Evolutionary conservation across 2,888 invertebrate genomes (phyloP), one percentile per base, ranked within the genome.

Genomic region (Phymatocera aterrima): DNA sequence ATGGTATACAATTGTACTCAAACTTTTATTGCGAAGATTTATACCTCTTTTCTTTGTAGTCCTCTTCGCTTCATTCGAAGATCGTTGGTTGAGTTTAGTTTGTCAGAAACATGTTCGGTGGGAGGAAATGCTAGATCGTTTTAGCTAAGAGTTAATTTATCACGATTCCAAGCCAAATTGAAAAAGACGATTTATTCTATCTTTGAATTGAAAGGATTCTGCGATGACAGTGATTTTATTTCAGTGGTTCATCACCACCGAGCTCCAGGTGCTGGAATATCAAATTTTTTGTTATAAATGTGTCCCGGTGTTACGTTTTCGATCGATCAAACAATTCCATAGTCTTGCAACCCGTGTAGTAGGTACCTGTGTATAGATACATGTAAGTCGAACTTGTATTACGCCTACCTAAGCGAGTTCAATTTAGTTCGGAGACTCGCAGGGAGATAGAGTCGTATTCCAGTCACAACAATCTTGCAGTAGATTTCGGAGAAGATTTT

Each of bases 371-470:
- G 28, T 48, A 18, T n/a, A 4, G 15, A 18, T 51, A 51, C n/a
- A 31, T 31, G 31, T 48, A 34, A 46, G 70, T 8, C n/a, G 31
- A 28, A 46, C 18, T 46, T 68, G 12, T 28, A 6, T 21, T 68
- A 46, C 28, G 37, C 24, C 40, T 43, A 65, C 65, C 43, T 68
- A 51, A 24, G 70, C 70, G 18, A 72, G 28, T 48, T 72, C 21
- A 21, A 72, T 51, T 51, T 51, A 28, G 4, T 72, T 72, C 21
- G 5, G 34, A 72, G 24, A 8, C 34, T 6, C 3, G 31, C 2
- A 4, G 12, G 3, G 24, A 48, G 28, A 51, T 4, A 51, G 34
- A 34, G 15, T 24, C 72, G 15, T 51, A n/a, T 48, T 34, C 0
- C 31, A 31, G 18, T 6, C 31, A 48, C 4, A 51, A 34, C 48